Evolutionary conservation across 1,140 invertebrate species (phyloP), one percentile per base, ranked within the genome.

Genomic region (Temnothorax curvispinosus): DNA sequence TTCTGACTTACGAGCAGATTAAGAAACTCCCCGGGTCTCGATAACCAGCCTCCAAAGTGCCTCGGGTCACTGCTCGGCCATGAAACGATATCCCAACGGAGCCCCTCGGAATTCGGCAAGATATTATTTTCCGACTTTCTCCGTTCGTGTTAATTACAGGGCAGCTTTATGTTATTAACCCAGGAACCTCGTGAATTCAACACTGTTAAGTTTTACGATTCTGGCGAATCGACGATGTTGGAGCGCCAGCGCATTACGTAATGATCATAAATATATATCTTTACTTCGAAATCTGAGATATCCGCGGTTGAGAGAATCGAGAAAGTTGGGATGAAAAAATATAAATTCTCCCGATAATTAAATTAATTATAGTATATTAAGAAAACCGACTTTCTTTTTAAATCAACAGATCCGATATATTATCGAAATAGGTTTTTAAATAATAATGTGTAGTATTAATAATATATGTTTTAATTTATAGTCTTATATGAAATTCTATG

Each of bases 1-100:
- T 89, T 77, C 91, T 92, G 91, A 92, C 91, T 92, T 92, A 92
- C 89, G 91, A 92, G 91, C 90, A 89, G 91, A 92, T 92, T 92
- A 92, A 92, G 91, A 92, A 90, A 92, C 91, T 92, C 90, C 85
- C 76, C 62, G 56, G 71, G 87, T 86, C 91, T 89, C 72, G 90
- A 89, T 90, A 91, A 91, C 86, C 88, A 87, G 90, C 90, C 86
- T 81, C 84, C 86, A 87, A 89, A 89, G 62, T 88, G 88, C 87
- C 90, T 72, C 86, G 90, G 88, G 90, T 91, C 90, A 90, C 86
- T 67, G 84, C 88, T 91, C 90, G 90, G 78, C 90, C 88, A 85
- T 89, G 89, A 91, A 91, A 91, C 90, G 90, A 89, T 88, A 87
- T 81, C 90, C 90, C 90, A 62, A 44, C 21, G 86, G 86, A 86